These are phyloP conservation scores for Rhinolophus ferrumequinum DNA, from an alignment of 2,113 vertebrate genomes.

Conservation along the genomic window DNA sequence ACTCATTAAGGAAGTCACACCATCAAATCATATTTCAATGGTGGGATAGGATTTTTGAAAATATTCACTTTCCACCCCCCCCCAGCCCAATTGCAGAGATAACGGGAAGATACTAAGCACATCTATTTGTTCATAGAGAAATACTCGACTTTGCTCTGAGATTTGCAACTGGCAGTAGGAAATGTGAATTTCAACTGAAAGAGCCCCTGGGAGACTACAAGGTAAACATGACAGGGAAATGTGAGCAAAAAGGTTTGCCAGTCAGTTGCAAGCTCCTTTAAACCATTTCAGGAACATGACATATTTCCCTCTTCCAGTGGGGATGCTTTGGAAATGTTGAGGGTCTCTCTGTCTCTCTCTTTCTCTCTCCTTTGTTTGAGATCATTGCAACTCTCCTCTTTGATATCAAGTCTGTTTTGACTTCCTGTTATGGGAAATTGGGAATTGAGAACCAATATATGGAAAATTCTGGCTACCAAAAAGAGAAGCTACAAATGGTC, in stretches of 20 bases:
- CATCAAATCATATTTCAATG: background rate
- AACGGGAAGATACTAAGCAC: conserved; percentile 80
- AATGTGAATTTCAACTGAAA: conserved; percentile 77
- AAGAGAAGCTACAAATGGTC: conserved; percentile 64
- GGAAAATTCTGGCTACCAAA: conserved; percentile 75
- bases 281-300: conserved; percentile 26
- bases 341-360: background rate
- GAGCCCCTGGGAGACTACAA: conserved; percentile 73
- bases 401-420: conserved; percentile 50
- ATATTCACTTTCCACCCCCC: conserved; percentile 51
- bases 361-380: conserved; percentile 30
- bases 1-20: background rate
- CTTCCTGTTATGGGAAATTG: conserved; percentile 70
- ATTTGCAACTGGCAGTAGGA: conserved; percentile 76
- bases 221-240: conserved; percentile 72
- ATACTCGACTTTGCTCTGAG: conserved; percentile 66
- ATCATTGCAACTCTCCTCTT: conserved; percentile 33
- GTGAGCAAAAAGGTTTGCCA: conserved; percentile 29
- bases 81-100: conserved; percentile 78
- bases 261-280: conserved; percentile 59
- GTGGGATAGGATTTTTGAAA: background rate
- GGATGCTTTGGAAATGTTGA: conserved; percentile 56
- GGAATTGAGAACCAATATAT: conserved; percentile 72
- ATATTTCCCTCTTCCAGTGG: conserved; percentile 52
- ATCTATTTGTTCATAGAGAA: conserved; percentile 81